Conservation (phyloP, 2,113 vertebrate genomes). For the Indicator maculatus region DNA sequence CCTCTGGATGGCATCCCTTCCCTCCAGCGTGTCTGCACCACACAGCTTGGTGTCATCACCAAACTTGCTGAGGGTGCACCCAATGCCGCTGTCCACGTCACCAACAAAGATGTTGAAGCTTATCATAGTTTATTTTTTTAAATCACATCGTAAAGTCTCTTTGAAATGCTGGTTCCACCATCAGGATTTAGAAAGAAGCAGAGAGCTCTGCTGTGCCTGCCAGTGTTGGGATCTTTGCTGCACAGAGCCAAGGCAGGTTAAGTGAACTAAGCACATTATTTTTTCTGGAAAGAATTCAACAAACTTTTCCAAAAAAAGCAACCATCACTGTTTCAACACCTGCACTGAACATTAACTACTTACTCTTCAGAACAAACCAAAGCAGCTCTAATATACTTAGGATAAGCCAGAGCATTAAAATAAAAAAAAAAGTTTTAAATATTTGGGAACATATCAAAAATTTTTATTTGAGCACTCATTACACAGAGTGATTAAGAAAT, state of each 20-base stretch:
- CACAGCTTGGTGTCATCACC: too few species aligned
- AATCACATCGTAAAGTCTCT: background rate
- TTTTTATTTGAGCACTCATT: slow-evolving; percentile 5
- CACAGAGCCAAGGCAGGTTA: slow-evolving; percentile 70
- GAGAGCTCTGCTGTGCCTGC: slow-evolving; percentile 67
- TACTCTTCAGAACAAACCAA: slow-evolving; percentile 42
- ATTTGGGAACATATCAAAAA: background rate
- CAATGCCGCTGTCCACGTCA: too few species aligned
- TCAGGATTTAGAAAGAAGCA: slow-evolving; percentile 57
- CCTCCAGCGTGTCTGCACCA: too few species aligned
- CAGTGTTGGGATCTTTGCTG: slow-evolving; percentile 79
- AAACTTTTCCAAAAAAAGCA: slow-evolving; percentile 75
- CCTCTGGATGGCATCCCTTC: too few species aligned
- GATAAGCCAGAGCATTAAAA: background rate
- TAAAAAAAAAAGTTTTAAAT: background rate
- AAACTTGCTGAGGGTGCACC: too few species aligned
- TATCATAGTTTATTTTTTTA: background rate
- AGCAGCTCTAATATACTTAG: background rate
- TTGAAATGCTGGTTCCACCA: slow-evolving; percentile 59
- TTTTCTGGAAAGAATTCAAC: slow-evolving; percentile 80
- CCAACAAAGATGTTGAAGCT: background rate
- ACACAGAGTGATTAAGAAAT: slow-evolving; percentile 10
- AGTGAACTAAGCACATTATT: slow-evolving; percentile 79
- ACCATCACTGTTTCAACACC: slow-evolving; percentile 78
- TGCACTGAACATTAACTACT: slow-evolving; percentile 76